These are phyloP conservation scores for Drosophila biarmipes DNA, from an alignment of 1,140 invertebrate species.

Conservation along the genomic window DNA sequence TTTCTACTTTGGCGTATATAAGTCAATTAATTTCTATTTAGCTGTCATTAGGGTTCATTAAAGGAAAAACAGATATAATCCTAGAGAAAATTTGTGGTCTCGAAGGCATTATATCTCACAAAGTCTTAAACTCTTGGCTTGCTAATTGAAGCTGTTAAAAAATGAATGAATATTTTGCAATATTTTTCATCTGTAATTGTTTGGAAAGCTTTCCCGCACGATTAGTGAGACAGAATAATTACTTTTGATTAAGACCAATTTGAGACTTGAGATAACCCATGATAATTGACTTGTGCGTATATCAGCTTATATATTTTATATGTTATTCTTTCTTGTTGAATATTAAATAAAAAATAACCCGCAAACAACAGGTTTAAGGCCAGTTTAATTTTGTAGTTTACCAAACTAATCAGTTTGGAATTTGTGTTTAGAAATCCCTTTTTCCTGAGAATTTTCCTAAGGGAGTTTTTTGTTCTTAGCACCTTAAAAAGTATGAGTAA, in stretches of 20 bases:
- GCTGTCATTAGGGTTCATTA: constrained; percentile 61
- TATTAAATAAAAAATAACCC: neutral
- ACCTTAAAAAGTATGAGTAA: constrained; percentile 3
- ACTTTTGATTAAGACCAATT: constrained; percentile 3
- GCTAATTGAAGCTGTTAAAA: constrained; percentile 45
- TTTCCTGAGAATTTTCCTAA: neutral
- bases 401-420: constrained; percentile 2
- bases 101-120: constrained; percentile 10
- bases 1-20: constrained; percentile 18
- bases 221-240: constrained; percentile 17
- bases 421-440: neutral
- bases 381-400: neutral
- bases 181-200: constrained; percentile 2
- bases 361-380: constrained; percentile 4
- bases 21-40: constrained; percentile 70
- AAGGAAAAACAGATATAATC: constrained; percentile 41
- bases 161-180: constrained; percentile 8
- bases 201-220: neutral
- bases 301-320: constrained; percentile 1
- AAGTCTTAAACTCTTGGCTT: constrained; percentile 24
- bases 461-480: neutral
- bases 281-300: neutral
- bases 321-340: constrained; percentile 3
- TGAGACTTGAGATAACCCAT: neutral
- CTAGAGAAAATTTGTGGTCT: constrained; percentile 22